Percentiles rank a stretch among this genome's conserved stretches.
Evolutionary conservation across 1,140 invertebrate genomes (phyloP).

Genomic region (Pseudachorutes palmiensis): DNA sequence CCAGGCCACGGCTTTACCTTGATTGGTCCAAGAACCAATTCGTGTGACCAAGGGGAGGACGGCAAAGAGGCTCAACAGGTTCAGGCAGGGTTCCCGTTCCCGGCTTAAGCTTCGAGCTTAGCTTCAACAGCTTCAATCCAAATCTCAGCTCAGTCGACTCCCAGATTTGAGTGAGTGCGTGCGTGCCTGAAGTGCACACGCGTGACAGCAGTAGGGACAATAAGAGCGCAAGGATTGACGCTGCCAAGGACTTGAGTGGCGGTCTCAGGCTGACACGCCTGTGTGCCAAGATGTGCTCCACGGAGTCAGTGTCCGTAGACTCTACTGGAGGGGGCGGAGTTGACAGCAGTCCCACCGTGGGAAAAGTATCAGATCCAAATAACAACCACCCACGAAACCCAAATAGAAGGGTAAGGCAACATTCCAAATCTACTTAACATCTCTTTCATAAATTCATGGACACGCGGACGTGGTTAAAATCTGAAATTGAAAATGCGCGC

Average conservation of each 20-base stretch:
- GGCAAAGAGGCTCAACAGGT: slow-evolving; percentile 4
- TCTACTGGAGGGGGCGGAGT: neutral
- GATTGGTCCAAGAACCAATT: neutral
- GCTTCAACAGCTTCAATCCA: too few relatives aligned
- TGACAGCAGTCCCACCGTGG: neutral
- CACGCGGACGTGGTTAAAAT: neutral
- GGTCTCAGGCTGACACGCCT: neutral
- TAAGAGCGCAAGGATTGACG: neutral
- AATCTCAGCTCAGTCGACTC: neutral
- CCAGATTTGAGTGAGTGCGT: neutral
- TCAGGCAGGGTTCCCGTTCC: neutral
- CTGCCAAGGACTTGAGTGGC: too few relatives aligned
- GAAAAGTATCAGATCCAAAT: neutral
- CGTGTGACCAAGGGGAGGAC: slow-evolving; percentile 12
- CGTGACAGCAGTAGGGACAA: neutral
- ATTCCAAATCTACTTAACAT: neutral
- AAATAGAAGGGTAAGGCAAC: neutral
- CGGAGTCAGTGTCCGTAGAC: slow-evolving; percentile 7
- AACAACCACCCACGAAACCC: neutral
- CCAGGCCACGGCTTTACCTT: neutral
- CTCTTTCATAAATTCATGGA: neutral
- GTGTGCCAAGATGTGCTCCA: neutral
- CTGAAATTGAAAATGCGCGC: neutral
- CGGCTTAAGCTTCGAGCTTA: too few relatives aligned
- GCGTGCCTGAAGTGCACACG: neutral